A percentile compares a stretch with the other conserved stretches of the same genome.
phyloP scores from a whole-genome alignment of 2,888 invertebrate species.

The Stenodema calcarata region DNA sequence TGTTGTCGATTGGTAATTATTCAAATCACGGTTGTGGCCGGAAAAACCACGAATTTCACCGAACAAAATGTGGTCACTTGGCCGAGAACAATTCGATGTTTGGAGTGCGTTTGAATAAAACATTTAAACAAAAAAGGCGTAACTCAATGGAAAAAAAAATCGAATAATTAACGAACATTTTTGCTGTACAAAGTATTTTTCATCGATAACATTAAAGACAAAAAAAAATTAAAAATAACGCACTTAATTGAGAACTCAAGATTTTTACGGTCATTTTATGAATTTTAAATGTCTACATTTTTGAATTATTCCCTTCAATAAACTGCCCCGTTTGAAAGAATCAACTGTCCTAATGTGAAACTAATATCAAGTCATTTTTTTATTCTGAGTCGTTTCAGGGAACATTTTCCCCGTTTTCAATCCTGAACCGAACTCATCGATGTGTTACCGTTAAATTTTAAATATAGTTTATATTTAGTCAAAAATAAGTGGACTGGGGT shows the following conservation, averaged over 20 bases:
- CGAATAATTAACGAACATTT: neutral
- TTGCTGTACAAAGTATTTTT: slow-evolving; percentile 21
- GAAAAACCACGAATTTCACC: too few species aligned
- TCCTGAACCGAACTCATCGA: neutral
- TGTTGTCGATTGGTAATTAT: neutral
- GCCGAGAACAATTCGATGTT: neutral
- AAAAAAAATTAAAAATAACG: neutral
- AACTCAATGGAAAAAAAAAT: neutral
- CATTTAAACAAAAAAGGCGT: neutral
- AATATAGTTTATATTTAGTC: slow-evolving; percentile 38
- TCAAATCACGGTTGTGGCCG: neutral
- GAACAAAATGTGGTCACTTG: neutral
- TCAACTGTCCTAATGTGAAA: neutral
- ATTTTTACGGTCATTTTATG: neutral
- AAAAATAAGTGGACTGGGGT: neutral
- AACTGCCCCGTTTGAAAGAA: neutral
- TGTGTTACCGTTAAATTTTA: slow-evolving; percentile 39
- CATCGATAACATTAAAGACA: neutral
- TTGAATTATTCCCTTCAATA: neutral
- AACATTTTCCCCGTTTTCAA: neutral
- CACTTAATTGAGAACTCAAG: neutral
- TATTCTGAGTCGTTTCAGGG: neutral
- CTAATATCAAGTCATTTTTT: neutral
- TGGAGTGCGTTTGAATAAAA: neutral
- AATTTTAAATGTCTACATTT: neutral